These are phyloP conservation scores for Tridacna crocea DNA, from an alignment of 2,888 invertebrate genomes.

Conservation along the genomic window DNA sequence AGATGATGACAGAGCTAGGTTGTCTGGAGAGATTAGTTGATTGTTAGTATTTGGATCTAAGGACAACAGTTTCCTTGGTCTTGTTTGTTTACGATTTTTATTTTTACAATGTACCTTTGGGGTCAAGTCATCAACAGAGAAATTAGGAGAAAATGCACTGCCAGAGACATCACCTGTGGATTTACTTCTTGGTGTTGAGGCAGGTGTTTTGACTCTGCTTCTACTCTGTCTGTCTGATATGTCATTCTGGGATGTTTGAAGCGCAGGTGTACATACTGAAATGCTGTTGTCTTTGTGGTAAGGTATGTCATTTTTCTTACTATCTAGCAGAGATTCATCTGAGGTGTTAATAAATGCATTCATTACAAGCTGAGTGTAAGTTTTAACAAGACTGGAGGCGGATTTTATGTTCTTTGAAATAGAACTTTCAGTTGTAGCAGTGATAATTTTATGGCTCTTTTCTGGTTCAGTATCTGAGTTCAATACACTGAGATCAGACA, in stretches of 20 bases:
- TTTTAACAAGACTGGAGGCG: not conserved
- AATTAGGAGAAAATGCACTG: not conserved
- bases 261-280: not conserved
- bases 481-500: not conserved
- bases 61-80: constrained; percentile 30
- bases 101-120: not conserved
- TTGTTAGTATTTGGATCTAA: constrained; percentile 32
- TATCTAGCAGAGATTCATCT: not conserved
- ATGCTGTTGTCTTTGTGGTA: not conserved
- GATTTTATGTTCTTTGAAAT: not conserved
- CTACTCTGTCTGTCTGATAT: constrained; percentile 2
- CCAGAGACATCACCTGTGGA: not conserved
- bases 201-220: not conserved
- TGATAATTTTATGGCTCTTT: not conserved
- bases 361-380: not conserved
- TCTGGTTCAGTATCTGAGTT: not conserved
- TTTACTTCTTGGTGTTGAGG: not conserved
- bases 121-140: constrained; percentile 28
- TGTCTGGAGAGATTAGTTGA: constrained; percentile 24
- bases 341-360: not conserved
- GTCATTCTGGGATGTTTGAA: not conserved
- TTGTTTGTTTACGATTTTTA: not conserved
- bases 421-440: not conserved
- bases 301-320: not conserved
- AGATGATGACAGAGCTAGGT: not conserved